These are phyloP conservation scores for Eudyptes chrysolophus DNA, from an alignment of 2,113 vertebrate species.

Conservation along the genomic window DNA sequence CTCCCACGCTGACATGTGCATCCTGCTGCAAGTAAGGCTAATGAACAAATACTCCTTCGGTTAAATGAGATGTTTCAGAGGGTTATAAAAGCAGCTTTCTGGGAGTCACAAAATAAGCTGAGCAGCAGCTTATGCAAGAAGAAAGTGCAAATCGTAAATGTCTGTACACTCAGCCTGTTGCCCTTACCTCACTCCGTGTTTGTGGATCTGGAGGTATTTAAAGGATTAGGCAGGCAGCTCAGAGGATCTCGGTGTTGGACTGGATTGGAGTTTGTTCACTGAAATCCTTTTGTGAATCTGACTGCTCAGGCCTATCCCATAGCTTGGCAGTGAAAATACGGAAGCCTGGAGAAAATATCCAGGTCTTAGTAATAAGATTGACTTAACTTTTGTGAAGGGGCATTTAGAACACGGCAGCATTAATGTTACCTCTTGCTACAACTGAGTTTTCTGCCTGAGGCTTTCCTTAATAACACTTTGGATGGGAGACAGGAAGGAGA, in stretches of 20 bases:
- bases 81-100: slow-evolving; percentile 40
- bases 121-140: background rate
- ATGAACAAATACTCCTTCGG: slow-evolving; percentile 15
- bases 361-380: background rate
- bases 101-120: slow-evolving; percentile 27
- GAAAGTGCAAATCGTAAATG: background rate
- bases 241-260: background rate
- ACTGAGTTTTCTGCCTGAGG: slow-evolving; percentile 5
- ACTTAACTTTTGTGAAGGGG: background rate
- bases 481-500: background rate
- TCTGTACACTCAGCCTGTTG: background rate
- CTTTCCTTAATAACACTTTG: slow-evolving; percentile 30
- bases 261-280: background rate
- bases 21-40: slow-evolving; percentile 23
- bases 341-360: background rate
- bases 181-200: background rate
- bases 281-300: background rate
- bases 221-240: background rate
- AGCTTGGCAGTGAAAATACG: background rate
- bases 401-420: background rate
- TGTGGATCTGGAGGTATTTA: background rate
- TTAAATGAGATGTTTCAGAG: slow-evolving; percentile 33
- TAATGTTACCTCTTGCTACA: background rate
- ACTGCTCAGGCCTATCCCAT: background rate
- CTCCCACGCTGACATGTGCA: slow-evolving; percentile 40